phyloP scores from a whole-genome alignment of 2,797 vertebrate species.

The Melopsittacus undulatus region DNA sequence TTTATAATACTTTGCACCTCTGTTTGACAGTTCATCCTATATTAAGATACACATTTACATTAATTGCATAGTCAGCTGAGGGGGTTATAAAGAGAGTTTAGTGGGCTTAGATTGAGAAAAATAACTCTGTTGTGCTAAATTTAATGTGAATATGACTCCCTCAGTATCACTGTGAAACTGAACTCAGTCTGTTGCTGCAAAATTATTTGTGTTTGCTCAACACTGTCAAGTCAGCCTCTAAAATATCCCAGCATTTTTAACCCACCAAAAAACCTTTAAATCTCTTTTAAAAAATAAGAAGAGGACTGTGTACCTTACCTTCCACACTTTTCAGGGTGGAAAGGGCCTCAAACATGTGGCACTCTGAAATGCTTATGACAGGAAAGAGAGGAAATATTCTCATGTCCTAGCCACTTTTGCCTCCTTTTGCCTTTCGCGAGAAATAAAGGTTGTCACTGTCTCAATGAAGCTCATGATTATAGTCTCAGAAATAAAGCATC shows the following conservation, averaged over 20 bases:
- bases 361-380: neutral
- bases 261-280: fast-evolving
- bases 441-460: neutral
- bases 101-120: neutral
- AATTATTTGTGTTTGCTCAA: neutral
- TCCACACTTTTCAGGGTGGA: neutral
- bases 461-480: neutral
- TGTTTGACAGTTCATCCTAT: neutral
- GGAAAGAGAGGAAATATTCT: neutral
- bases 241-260: neutral
- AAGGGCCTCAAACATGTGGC: neutral
- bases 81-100: neutral
- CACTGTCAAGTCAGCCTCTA: neutral
- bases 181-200: neutral
- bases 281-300: neutral
- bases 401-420: neutral
- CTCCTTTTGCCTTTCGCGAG: neutral
- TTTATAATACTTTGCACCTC: neutral
- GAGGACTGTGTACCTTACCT: neutral
- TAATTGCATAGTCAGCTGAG: neutral
- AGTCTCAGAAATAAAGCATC: neutral
- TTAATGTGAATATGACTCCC: neutral
- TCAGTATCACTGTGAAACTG: neutral
- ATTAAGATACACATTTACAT: neutral
- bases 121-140: neutral